A percentile compares a stretch with the other conserved stretches of the same genome.
Conservation (phyloP, 2,888 invertebrate genomes). For the Papilio elwesi region DNA sequence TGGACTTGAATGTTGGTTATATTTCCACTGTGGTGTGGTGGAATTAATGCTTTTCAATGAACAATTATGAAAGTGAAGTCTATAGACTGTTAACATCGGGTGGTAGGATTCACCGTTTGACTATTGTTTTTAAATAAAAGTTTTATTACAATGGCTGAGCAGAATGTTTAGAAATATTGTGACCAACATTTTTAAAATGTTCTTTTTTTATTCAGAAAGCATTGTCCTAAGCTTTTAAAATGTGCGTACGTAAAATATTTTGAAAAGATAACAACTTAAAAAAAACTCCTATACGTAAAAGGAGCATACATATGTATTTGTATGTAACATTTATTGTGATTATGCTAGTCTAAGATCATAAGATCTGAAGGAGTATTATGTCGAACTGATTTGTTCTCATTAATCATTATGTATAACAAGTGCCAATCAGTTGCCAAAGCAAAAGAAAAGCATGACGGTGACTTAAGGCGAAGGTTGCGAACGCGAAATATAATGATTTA, state of each 20-base stretch:
- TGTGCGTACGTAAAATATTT: background rate
- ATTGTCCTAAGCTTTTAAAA: background rate
- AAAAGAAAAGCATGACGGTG: conserved; percentile 25
- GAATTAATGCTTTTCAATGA: background rate
- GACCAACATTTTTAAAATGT: background rate
- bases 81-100: no score
- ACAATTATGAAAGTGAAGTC: background rate
- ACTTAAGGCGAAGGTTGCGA: conserved; percentile 1
- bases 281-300: background rate
- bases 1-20: background rate
- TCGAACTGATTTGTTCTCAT: conserved; percentile 12
- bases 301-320: no score
- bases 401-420: conserved; percentile 5
- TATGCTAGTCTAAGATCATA: background rate
- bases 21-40: background rate
- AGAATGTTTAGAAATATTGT: background rate
- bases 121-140: background rate
- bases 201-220: background rate
- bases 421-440: conserved; percentile 30
- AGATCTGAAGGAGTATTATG: background rate
- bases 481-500: background rate
- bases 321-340: background rate
- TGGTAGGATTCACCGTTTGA: no score
- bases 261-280: background rate
- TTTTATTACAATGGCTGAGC: background rate